Evolutionary conservation across 2,888 invertebrate genomes (phyloP).

Genomic region (Mythimna loreyi): DNA sequence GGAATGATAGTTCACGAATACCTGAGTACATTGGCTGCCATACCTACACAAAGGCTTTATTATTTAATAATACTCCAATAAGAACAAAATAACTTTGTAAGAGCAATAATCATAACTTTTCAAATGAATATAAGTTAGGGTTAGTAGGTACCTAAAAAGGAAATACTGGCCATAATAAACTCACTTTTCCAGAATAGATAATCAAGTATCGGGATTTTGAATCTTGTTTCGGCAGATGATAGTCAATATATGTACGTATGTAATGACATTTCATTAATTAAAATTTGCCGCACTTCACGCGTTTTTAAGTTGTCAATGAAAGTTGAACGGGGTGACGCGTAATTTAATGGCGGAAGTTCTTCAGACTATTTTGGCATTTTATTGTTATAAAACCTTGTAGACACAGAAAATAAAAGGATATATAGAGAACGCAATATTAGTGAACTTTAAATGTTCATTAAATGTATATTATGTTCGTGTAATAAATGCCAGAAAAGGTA

Average conservation of each 20-base stretch:
- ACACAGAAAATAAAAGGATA: too few relatives aligned
- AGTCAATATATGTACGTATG: too few relatives aligned
- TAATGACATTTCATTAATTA: too few relatives aligned
- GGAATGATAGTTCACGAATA: constrained; percentile 47
- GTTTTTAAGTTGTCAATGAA: too few relatives aligned
- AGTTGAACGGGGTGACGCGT: too few relatives aligned
- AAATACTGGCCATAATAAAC: constrained; percentile 22
- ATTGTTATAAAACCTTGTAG: too few relatives aligned
- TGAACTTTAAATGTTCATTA: too few relatives aligned
- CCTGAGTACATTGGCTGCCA: constrained; percentile 27
- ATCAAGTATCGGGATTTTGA: constrained; percentile 36
- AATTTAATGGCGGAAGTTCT: too few relatives aligned
- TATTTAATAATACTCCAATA: constrained; percentile 23
- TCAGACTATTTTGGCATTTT: too few relatives aligned
- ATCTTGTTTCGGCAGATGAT: constrained; percentile 10
- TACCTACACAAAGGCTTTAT: constrained; percentile 8
- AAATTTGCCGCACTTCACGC: too few relatives aligned
- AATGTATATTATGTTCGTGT: constrained; percentile 3
- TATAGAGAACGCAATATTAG: too few relatives aligned
- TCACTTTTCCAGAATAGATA: constrained; percentile 31
- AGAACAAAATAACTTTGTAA: constrained; percentile 7
- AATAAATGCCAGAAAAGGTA: constrained; percentile 24
- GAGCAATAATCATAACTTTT: constrained; percentile 17
- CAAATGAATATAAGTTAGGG: constrained; percentile 10
- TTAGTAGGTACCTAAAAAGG: constrained; percentile 4